Base-by-base conservation (phyloP, 2,113 vertebrate species). In the Gallinago undulata region DNA sequence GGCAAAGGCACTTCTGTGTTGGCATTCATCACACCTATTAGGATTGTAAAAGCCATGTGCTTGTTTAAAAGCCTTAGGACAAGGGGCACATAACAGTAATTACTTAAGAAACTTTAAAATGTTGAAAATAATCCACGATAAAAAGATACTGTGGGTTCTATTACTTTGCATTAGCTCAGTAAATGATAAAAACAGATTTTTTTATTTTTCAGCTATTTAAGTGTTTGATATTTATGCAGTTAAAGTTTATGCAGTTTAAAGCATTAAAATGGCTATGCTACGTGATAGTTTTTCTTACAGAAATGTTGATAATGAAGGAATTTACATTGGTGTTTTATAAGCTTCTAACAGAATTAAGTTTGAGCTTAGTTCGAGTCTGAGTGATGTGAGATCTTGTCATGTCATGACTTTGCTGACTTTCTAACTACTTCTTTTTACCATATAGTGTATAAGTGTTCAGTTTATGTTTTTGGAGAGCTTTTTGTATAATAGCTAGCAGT, bases 1-100 rank as follows among this genome's bases (percentile, higher is more conserved):
- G 13, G 63, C 10, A 10, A 51, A 73, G 72, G 30, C 3, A 0
- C 25, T 75, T 90, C 62, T 43, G 31, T 14, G 35, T 33, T 50
- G 45, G 64, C 37, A 35, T n/a, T 93, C 45, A 6, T 95, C 56
- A 28, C 75, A 92, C 96, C 96, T 97, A 59, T 37, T 8, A 27
- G 77, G 59, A 89, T 88, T 67, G 70, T 37, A 83, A 94, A 91
- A 96, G 55, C 50, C 15, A 69, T 2, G 18, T 70, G 17, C 75
- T 83, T 3, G 1, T 80, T 94, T 77, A 93, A 82, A 90, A 78
- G 28, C n/a, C 14, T 92, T 37, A 59, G 41, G 63, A 83, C 43
- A 89, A 74, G 48, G 30, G 67, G 25, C 35, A 35, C 12, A 6
- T 25, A 57, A 23, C 5, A 87, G 31, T 51, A 70, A 77, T 82